Evolutionary conservation across 2,797 vertebrate genomes (phyloP), one percentile per base, ranked within the genome.

Genomic region (Argentina silus): DNA sequence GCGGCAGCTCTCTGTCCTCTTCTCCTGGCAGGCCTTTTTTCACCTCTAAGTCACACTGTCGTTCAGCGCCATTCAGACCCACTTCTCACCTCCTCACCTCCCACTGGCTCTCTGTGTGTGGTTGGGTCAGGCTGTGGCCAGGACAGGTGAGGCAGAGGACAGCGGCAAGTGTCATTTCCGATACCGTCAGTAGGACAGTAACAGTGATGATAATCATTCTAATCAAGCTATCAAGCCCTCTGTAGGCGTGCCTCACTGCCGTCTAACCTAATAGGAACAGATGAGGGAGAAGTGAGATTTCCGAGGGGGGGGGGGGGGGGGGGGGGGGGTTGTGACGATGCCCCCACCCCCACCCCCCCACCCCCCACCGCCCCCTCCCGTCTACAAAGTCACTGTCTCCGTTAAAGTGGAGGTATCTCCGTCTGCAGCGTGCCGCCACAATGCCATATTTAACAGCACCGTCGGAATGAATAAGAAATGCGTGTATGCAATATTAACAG

Each of bases 401-500:
- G 4, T 36, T 36, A 36, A 36, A 36, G 2, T 36, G 27, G 27
- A 7, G 56, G 21, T 59, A 59, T 9, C 51, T 53, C 56, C 6
- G 15, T 7, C 51, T 17, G 23, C 7, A n/a, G 11, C 15, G 7
- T 62, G 12, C 27, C 2, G 27, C 27, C 36, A 62, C 70, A 68
- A 12, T 1, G 14, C 78, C 77, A 83, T 78, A 74, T 69, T 27
- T 63, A 36, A 36, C 78, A 72, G 72, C 69, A 55, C 56, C 81
- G 14, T 68, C 15, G 83, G 70, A 85, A 89, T 84, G 87, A 88
- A 87, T 92, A 85, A 85, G 21, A 59, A 21, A 27, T 89, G 75
- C 76, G 65, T 73, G n/a, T 65, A 21, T 88, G 69, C 86, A 87
- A 86, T 79, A 77, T 83, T 81, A 79, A 73, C 63, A 63, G 60